phyloP scores from a whole-genome alignment of 2,888 invertebrate species.

The Chrysolina oricalcia region DNA sequence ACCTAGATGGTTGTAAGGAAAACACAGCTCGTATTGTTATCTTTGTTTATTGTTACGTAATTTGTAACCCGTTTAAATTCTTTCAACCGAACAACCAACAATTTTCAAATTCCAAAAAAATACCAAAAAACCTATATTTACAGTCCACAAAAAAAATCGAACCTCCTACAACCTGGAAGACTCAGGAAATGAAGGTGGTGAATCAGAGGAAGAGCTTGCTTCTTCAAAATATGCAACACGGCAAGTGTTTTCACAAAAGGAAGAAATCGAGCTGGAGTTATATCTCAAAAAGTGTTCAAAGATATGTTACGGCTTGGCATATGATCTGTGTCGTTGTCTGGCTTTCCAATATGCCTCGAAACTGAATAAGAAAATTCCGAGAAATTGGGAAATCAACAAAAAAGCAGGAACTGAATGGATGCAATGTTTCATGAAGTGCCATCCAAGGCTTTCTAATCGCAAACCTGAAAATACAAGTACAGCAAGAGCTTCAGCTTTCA shows the following conservation, averaged over 20 bases:
- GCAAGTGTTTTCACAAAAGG: conserved; percentile 35
- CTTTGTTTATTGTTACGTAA: too few relatives aligned
- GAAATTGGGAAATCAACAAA: conserved; percentile 30
- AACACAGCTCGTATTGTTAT: too few relatives aligned
- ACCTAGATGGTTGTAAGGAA: too few relatives aligned
- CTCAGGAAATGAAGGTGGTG: conserved; percentile 34
- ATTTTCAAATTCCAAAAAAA: too few relatives aligned
- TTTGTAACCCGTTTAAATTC: too few relatives aligned
- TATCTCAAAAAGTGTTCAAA: conserved; percentile 38
- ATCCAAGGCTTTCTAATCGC: too few relatives aligned
- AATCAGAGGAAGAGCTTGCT: conserved; percentile 26
- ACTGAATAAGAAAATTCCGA: conserved; percentile 22
- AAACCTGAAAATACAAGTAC: too few relatives aligned
- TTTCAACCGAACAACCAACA: too few relatives aligned
- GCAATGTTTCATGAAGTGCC: conserved; percentile 28
- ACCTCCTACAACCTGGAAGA: background rate
- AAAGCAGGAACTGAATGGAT: conserved; percentile 31
- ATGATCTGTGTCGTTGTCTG: conserved; percentile 32
- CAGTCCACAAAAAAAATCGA: too few relatives aligned
- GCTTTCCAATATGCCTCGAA: conserved; percentile 24
- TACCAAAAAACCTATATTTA: too few relatives aligned
- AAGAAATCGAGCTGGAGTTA: conserved; percentile 34
- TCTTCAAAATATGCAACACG: conserved; percentile 35
- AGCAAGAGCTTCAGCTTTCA: too few relatives aligned
- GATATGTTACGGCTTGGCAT: conserved; percentile 37